Percentiles rank a stretch among this genome's conserved stretches.
Conservation (phyloP, 2,797 vertebrate genomes). For the Florisuga fusca region DNA sequence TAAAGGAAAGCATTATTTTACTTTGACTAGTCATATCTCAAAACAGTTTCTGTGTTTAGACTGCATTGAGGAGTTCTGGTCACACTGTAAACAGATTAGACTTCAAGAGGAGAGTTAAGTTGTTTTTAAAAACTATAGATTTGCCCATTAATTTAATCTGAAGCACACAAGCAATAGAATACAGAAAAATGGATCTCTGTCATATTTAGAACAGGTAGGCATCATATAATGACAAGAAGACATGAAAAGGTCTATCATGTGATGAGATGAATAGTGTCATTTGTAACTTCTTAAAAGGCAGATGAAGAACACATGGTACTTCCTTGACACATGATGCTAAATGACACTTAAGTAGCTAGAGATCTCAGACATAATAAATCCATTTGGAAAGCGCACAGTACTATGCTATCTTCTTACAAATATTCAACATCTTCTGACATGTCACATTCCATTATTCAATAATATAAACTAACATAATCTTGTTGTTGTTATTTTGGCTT, state of each 20-base stretch:
- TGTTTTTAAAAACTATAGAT: not conserved
- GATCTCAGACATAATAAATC: constrained; percentile 54
- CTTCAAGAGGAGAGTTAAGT: constrained; percentile 10
- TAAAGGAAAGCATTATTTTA: constrained; percentile 8
- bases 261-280: constrained; percentile 56
- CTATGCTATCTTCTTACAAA: constrained; percentile 31
- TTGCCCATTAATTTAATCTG: not conserved
- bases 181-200: constrained; percentile 4
- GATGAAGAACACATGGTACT: constrained; percentile 28
- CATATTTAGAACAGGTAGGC: not conserved
- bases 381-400: constrained; percentile 15
- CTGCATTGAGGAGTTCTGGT: constrained; percentile 24
- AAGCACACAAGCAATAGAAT: not conserved
- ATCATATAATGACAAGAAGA: constrained; percentile 20
- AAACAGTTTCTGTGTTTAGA: constrained; percentile 32
- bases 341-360: constrained; percentile 48
- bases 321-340: constrained; percentile 45
- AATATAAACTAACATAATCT: not conserved
- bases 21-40: constrained; percentile 1
- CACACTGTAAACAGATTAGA: constrained; percentile 23
- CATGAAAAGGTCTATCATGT: constrained; percentile 49
- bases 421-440: constrained; percentile 49
- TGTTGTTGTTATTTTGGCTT: not conserved
- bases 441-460: constrained; percentile 17
- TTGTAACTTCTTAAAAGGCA: constrained; percentile 65